Evolutionary conservation across 2,113 vertebrate species (phyloP), one percentile per base, ranked within the genome.

Genomic region (Lucifuga dentata): DNA sequence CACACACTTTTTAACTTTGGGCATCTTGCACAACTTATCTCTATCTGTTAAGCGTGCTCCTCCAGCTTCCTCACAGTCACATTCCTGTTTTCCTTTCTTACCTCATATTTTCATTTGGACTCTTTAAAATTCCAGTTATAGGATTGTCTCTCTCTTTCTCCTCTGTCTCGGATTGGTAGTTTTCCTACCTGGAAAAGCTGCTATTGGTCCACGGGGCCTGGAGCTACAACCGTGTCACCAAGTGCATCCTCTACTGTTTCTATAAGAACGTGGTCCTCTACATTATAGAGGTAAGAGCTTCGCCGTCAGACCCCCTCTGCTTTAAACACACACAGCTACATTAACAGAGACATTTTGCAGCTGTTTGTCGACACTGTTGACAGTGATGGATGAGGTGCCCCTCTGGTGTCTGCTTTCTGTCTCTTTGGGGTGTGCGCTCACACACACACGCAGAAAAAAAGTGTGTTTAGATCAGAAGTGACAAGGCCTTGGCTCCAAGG

Each of bases 251-350:
- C 35, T 99, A 99, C 89, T 99, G 97, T 86, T 99, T 99, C 94
- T 99, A 99, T 83, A 99, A 99, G 93, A 99, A 99, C 3, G 97
- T 99, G 81, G 98, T 99, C 49, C 93, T 99, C 19, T 99, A 99
- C 89, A 99, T 99, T 70, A 99, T 99, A 21, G 98, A 99, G 97
- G 98, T 99, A 91, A 90, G 93, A 66, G 32, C 43, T 10, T 33
- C 44, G 35, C 44, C 29, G 33, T 50, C 58, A 49, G 68, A 70
- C 73, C 41, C 58, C 58, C 21, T 38, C 55, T 57, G 44, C 21
- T 45, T 35, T 26, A 50, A 19, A 58, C 73, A 56, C 73, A 62
- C 44, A 26, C 75, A 23, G 66, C 63, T 80, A 86, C 81, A 88
- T 90, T 89, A 92, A 86, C 78, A 80, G 84, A 89, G 91, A 92